Conservation (phyloP, 2,888 invertebrate genomes). For the Chirona hameri region DNA sequence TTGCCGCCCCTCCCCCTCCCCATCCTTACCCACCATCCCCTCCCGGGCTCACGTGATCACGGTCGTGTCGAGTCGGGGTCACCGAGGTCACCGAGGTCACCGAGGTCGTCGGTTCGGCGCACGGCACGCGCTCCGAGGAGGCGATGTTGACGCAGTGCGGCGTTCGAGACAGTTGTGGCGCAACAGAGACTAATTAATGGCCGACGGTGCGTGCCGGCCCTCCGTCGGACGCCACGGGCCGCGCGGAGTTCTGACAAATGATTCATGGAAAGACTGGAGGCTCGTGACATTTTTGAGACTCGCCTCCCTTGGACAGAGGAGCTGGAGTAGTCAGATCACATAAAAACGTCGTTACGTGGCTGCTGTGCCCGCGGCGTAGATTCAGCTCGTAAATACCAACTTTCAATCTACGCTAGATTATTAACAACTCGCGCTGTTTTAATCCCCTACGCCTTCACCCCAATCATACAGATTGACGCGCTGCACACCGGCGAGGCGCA, state of each 20-base stretch:
- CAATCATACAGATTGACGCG: background rate
- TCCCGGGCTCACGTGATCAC: background rate
- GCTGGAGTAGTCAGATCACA: background rate
- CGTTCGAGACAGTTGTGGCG: background rate
- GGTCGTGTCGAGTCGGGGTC: background rate
- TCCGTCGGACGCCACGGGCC: background rate
- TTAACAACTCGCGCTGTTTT: background rate
- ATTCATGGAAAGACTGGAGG: background rate
- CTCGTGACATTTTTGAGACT: background rate
- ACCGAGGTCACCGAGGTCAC: too few species aligned
- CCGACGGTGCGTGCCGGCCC: background rate
- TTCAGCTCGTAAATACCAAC: background rate
- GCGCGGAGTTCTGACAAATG: constrained; percentile 1
- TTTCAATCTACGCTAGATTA: background rate
- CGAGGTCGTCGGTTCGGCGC: background rate
- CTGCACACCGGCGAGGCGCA: background rate
- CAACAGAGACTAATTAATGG: constrained; percentile 1
- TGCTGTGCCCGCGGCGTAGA: background rate
- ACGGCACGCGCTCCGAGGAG: background rate
- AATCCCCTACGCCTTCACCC: background rate
- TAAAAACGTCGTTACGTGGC: background rate
- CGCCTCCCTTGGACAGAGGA: background rate
- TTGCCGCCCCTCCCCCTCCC: background rate
- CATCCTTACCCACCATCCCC: background rate
- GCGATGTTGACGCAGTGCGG: background rate